Base-by-base conservation (phyloP, 1,140 invertebrate species). In the Drosophila takahashii region DNA sequence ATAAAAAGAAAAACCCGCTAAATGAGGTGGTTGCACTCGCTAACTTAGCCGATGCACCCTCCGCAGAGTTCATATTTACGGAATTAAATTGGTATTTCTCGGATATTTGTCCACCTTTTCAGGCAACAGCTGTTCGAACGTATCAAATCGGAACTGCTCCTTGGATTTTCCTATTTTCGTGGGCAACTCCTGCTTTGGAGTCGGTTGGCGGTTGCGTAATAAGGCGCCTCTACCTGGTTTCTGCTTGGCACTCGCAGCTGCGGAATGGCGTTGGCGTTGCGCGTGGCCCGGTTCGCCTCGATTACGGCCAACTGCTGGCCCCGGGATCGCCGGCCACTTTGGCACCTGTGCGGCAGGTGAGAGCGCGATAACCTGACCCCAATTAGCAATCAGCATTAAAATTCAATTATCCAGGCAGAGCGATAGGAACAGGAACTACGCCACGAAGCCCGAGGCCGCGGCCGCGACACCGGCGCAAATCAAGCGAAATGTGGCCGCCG, bases 121-220 rank as follows among this genome's bases (percentile, higher is more conserved):
- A n/a, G 29, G 29, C n/a, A 51, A 34, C 48, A 51, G 48, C 56
- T 58, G 44, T 50, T 22, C 29, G 22, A 60, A 51, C 27, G 18
- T 27, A 41, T 22, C 18, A 65, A 65, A 13, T 60, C 53, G 22
- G 18, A 58, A 52, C 60, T 71, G 70, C 48, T 73, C 37, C 50
- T 42, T 15, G 73, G 22, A 47, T 61, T 58, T 58, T 59, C 58
- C 58, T 29, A 61, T 59, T 65, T 47, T 42, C 54, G 61, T 47
- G 62, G 74, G 44, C 57, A 69, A 61, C 69, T 81, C 83, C 79
- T 87, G 83, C 67, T 62, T 85, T 53, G 77, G 77, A 81, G 51
- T 79, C 70, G 64, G 51, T 79, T 66, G 64, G 74, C 76, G 69
- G 78, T 87, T 86, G 81, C 81, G 79, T 87, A 87, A 86, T 59